Evolutionary conservation across 2,113 vertebrate species (phyloP).

Genomic region (Numenius arquata): DNA sequence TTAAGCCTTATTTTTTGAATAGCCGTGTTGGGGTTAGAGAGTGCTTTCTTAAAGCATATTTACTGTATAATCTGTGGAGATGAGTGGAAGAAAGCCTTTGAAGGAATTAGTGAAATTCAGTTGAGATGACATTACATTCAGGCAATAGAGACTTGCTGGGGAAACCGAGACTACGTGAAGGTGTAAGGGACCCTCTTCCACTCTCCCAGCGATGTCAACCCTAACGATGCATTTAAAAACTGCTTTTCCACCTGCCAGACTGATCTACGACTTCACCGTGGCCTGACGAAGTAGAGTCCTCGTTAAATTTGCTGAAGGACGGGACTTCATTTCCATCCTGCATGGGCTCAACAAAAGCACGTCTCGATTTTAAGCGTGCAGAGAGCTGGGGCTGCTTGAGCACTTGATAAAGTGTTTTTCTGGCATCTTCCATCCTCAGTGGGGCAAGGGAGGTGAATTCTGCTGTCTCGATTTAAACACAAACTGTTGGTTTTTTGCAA

Average conservation of each 20-base stretch:
- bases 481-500: background rate
- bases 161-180: background rate
- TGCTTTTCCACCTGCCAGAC: background rate
- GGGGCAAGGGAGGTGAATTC: background rate
- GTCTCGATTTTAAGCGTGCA: background rate
- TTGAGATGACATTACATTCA: background rate
- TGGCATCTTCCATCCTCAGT: background rate
- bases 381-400: background rate
- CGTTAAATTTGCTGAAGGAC: fast-evolving
- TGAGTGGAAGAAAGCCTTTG: constrained; percentile 1
- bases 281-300: background rate
- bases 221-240: background rate
- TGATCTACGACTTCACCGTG: background rate
- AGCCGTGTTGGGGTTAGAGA: background rate
- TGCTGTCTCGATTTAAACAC: background rate
- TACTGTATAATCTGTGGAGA: constrained; percentile 18
- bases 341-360: fast-evolving
- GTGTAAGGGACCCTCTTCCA: background rate
- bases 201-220: background rate
- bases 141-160: background rate
- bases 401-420: background rate
- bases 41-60: background rate
- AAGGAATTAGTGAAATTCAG: constrained; percentile 37
- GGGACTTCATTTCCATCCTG: background rate
- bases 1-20: background rate